These are phyloP conservation scores for Diacarnus erythraeanus DNA, from an alignment of 37 sponge, comb jelly and placozoan species.

Conservation along the genomic window DNA sequence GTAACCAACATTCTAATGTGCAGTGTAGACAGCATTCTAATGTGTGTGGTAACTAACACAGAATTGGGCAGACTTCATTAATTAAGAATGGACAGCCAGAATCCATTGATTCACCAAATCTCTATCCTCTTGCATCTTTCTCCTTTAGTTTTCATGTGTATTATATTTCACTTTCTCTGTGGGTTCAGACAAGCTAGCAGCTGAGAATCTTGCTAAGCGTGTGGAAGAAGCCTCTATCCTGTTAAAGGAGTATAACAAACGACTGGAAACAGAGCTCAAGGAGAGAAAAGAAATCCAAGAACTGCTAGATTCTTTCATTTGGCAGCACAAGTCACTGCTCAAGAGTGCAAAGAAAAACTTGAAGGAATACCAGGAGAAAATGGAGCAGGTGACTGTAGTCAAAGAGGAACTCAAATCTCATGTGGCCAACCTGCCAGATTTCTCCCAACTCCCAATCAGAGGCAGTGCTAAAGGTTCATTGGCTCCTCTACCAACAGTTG, in stretches of 20 bases:
- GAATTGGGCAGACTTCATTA: too few relatives aligned
- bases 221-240: slow-evolving; percentile 49
- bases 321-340: slow-evolving; percentile 58
- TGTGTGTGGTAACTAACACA: too few relatives aligned
- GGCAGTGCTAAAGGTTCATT: slow-evolving; percentile 35
- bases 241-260: slow-evolving; percentile 41
- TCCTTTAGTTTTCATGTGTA: too few relatives aligned
- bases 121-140: too few relatives aligned
- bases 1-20: too few relatives aligned
- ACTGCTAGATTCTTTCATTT: slow-evolving; percentile 59
- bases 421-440: slow-evolving; percentile 91
- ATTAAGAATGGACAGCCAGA: too few relatives aligned
- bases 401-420: slow-evolving; percentile 84
- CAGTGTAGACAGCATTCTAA: too few relatives aligned
- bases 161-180: not conserved
- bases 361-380: slow-evolving; percentile 77
- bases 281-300: slow-evolving; percentile 71
- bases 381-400: slow-evolving; percentile 73
- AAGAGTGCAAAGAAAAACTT: slow-evolving; percentile 50
- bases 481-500: slow-evolving; percentile 87
- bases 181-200: slow-evolving; percentile 53
- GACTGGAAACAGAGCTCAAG: slow-evolving; percentile 56
- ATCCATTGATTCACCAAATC: too few relatives aligned
- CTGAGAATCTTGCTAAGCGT: slow-evolving; percentile 27
- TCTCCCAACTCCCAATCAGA: slow-evolving; percentile 62